Evolutionary conservation across 2,797 vertebrate species (phyloP).

Genomic region (Apodemus agrarius): DNA sequence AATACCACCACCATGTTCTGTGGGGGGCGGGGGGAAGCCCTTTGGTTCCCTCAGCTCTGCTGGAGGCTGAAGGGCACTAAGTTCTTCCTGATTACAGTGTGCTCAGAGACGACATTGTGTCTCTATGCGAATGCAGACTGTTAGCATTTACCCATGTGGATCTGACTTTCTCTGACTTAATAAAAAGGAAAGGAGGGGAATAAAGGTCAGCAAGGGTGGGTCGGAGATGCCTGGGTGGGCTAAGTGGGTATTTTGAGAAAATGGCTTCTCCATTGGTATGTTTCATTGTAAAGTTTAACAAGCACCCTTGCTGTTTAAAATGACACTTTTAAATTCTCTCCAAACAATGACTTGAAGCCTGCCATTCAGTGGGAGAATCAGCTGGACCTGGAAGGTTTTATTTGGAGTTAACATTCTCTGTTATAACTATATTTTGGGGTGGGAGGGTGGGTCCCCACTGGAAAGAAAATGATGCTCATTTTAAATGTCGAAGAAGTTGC

Average conservation of each 20-base stretch:
- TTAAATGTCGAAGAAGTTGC: constrained; percentile 92
- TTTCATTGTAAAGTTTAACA: not conserved
- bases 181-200: not conserved
- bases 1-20: not conserved
- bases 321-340: not conserved
- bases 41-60: not conserved
- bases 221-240: not conserved
- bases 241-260: not conserved
- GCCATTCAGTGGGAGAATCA: not conserved
- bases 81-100: not conserved
- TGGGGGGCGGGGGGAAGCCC: too few relatives aligned
- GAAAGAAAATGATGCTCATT: constrained; percentile 84
- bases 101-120: too few relatives aligned
- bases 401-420: not conserved
- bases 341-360: not conserved
- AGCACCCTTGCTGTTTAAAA: not conserved
- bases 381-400: not conserved
- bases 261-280: not conserved
- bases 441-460: too few relatives aligned
- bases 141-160: not conserved
- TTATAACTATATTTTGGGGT: not conserved
- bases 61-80: too few relatives aligned
- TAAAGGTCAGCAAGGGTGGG: not conserved
- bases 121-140: too few relatives aligned
- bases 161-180: not conserved